These are phyloP conservation scores for Spodoptera frugiperda DNA, from an alignment of 1,140 invertebrate genomes.

Conservation along the genomic window DNA sequence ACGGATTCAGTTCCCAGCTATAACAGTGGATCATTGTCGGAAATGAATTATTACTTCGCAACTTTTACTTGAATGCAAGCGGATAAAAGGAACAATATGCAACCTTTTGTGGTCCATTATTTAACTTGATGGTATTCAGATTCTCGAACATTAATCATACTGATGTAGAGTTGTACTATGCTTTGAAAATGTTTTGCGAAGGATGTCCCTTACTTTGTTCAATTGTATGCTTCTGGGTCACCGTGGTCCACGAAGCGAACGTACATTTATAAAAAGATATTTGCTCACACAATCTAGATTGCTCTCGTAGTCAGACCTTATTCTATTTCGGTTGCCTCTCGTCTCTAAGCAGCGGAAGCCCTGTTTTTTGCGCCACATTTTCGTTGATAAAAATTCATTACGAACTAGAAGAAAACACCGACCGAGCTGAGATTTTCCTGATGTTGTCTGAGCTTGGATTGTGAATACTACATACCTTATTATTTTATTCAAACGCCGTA, in stretches of 20 bases:
- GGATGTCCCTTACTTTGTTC: not conserved
- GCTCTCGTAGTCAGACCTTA: conserved; percentile 7
- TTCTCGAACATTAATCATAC: conserved; percentile 30
- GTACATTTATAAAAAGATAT: conserved; percentile 24
- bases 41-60: conserved; percentile 45
- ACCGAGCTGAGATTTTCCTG: conserved; percentile 19
- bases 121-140: conserved; percentile 40
- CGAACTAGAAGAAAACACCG: conserved; percentile 18
- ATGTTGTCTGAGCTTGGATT: conserved; percentile 21
- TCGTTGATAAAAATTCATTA: conserved; percentile 32
- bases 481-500: not conserved
- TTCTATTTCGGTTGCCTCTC: conserved; percentile 24
- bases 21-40: conserved; percentile 45
- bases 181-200: conserved; percentile 6
- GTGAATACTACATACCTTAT: not conserved
- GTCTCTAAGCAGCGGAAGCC: conserved; percentile 16
- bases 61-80: conserved; percentile 25
- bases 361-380: conserved; percentile 24
- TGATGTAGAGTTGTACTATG: conserved; percentile 15
- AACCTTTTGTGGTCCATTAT: conserved; percentile 37
- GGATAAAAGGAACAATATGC: conserved; percentile 45
- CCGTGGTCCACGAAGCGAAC: not conserved
- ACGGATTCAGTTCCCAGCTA: conserved; percentile 30
- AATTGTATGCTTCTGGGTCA: conserved; percentile 2
- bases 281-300: conserved; percentile 32